Evolutionary conservation across 2,113 vertebrate species (phyloP).

Genomic region (Emberiza fucata): DNA sequence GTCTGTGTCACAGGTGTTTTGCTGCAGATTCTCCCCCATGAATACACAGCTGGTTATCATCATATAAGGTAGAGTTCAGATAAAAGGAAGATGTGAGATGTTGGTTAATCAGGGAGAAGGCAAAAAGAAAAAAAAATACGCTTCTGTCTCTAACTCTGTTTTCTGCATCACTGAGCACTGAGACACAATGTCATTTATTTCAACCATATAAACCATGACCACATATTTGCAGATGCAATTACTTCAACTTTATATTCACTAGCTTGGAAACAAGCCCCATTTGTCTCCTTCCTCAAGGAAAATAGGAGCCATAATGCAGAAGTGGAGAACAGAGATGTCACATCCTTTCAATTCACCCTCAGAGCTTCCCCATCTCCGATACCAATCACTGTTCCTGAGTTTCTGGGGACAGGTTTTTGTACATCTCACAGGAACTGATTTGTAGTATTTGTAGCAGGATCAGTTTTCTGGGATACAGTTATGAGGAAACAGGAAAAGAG

Average conservation of each 20-base stretch:
- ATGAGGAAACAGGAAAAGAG: not conserved
- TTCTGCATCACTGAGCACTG: slow-evolving; percentile 38
- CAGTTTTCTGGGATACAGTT: not conserved
- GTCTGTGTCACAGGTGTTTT: slow-evolving; percentile 18
- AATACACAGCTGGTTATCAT: not conserved
- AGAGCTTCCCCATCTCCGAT: not conserved
- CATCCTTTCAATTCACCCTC: slow-evolving; percentile 37
- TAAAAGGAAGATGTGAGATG: not conserved
- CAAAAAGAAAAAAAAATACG: not conserved
- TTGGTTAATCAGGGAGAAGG: slow-evolving; percentile 47
- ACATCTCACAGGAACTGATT: not conserved
- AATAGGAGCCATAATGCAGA: slow-evolving; percentile 30
- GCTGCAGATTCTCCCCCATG: not conserved
- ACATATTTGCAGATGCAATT: slow-evolving; percentile 36
- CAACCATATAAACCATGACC: slow-evolving; percentile 43
- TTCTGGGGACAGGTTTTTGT: not conserved
- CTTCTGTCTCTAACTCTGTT: slow-evolving; percentile 41
- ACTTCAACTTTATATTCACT: slow-evolving; percentile 54
- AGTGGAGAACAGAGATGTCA: slow-evolving; percentile 46
- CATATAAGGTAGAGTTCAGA: not conserved
- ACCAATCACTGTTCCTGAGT: not conserved
- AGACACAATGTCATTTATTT: slow-evolving; percentile 51
- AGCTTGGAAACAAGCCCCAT: slow-evolving; percentile 50
- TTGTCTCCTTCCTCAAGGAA: slow-evolving; percentile 58
- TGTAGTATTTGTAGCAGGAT: not conserved